phyloP scores from a whole-genome alignment of 2,797 vertebrate genomes.

The Spondyliosoma cantharus region DNA sequence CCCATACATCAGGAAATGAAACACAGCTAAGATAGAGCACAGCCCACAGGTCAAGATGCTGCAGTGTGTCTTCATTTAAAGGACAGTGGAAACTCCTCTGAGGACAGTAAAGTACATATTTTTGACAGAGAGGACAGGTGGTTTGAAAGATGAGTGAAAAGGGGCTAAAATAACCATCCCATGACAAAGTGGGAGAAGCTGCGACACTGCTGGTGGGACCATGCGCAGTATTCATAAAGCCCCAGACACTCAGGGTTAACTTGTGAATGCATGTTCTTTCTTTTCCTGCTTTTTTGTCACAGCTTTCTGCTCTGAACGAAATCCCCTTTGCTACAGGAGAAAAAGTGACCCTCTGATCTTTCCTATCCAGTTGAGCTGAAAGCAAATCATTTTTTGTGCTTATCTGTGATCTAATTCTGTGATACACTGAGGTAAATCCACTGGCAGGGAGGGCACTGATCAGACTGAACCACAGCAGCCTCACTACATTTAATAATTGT shows the following conservation, averaged over 20 bases:
- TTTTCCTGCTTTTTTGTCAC: background rate
- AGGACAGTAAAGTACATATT: conserved; percentile 18
- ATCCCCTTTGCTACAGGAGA: background rate
- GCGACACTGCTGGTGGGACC: background rate
- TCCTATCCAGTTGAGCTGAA: background rate
- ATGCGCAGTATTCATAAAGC: background rate
- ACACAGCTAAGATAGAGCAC: conserved; percentile 28
- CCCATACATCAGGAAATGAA: conserved; percentile 36
- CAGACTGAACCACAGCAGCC: background rate
- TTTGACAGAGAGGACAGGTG: conserved; percentile 28
- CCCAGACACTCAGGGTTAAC: background rate
- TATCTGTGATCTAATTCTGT: background rate
- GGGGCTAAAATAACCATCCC: conserved; percentile 15
- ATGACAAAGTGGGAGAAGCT: background rate
- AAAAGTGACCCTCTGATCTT: background rate
- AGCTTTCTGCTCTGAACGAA: background rate
- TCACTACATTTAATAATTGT: background rate
- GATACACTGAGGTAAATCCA: background rate
- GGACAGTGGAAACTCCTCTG: conserved; percentile 27
- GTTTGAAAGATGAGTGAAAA: conserved; percentile 23
- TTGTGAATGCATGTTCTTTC: background rate
- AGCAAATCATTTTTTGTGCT: background rate
- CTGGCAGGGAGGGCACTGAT: background rate
- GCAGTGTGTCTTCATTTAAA: conserved; percentile 62
- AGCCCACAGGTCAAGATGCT: conserved; percentile 34